Base-by-base conservation (phyloP, 2,797 vertebrate species). In the Heteromormyrus szaboi region DNA sequence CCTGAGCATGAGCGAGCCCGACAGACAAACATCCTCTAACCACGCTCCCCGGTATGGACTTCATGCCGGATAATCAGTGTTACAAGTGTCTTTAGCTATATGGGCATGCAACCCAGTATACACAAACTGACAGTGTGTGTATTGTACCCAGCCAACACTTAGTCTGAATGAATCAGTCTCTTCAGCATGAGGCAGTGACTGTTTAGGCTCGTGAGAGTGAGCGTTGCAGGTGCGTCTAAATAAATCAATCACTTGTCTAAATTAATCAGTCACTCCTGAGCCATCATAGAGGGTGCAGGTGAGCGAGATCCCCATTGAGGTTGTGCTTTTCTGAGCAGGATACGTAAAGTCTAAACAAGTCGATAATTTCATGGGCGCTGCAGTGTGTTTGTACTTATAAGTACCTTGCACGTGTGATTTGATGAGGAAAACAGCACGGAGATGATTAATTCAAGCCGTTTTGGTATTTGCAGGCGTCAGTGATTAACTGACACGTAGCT, bases 171-270 rank as follows among this genome's bases (percentile, higher is more conserved):
- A 50, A 84, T 84, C 19, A 50, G 81, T 25, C 44, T 46, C 46
- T n/a, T 46, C 3, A n/a, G 9, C 22, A 19, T 11, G 81, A 25
- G n/a, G 46, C 9, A 50, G 81, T 81, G 19, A 41, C 37, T 81
- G 76, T 84, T 84, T 84, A 84, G n/a, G 8, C 81, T 68, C 25
- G 81, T 22, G n/a, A 3, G 8, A 50, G 1, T 12, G 41, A 25
- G 19, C n/a, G 9, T 4, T 48, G 81, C 46, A 50, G 41, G 44
- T 46, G 22, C 41, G 19, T 84, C 41, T 84, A 84, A 84, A 84
- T 84, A 84, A 84, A 50, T 48, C 81, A 84, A 25, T 48, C 81
- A 84, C 46, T 84, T 84, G 81, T 84, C 81, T 25, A 50, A 46
- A 84, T 44, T 2, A 79, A 79, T 79, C 33, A 79, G 72, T 79